Evolutionary conservation across 2,797 vertebrate genomes (phyloP).

Genomic region (Microcaecilia unicolor): DNA sequence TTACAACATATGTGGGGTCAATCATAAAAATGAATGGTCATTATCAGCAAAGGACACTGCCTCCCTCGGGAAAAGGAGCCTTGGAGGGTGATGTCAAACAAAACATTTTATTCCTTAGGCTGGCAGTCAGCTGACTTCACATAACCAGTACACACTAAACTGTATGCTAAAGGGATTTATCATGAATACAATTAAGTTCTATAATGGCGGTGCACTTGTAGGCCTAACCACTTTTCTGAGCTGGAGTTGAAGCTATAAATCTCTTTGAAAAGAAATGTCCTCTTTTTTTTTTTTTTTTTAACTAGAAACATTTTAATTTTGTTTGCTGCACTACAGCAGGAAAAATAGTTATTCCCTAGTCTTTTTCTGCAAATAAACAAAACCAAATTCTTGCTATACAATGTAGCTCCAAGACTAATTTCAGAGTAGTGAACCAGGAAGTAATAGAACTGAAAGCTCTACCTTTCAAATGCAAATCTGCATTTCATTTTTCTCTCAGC

Average conservation of each 20-base stretch:
- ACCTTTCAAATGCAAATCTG: too few species aligned
- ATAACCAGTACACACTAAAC: conserved; percentile 15
- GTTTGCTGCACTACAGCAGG: neutral
- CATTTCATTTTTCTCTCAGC: neutral
- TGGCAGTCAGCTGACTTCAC: conserved; percentile 27
- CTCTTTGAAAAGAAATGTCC: neutral
- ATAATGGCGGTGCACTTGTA: conserved; percentile 8
- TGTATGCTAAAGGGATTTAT: conserved; percentile 16
- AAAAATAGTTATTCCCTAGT: too few species aligned
- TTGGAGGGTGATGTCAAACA: conserved; percentile 14
- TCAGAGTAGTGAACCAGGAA: too few species aligned
- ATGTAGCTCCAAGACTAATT: too few species aligned
- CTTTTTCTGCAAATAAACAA: too few species aligned
- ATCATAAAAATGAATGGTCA: too few species aligned
- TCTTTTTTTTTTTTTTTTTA: too few species aligned
- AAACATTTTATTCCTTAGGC: conserved; percentile 4
- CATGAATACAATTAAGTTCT: conserved; percentile 10
- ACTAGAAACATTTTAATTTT: neutral
- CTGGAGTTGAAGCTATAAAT: neutral
- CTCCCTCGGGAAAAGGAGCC: neutral
- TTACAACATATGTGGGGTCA: too few species aligned
- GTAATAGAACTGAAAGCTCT: too few species aligned
- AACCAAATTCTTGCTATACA: too few species aligned
- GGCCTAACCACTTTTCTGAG: conserved; percentile 6
- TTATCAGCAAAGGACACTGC: neutral